phyloP scores from a whole-genome alignment of 1,140 invertebrate species.

The Neodiprion virginianus region DNA sequence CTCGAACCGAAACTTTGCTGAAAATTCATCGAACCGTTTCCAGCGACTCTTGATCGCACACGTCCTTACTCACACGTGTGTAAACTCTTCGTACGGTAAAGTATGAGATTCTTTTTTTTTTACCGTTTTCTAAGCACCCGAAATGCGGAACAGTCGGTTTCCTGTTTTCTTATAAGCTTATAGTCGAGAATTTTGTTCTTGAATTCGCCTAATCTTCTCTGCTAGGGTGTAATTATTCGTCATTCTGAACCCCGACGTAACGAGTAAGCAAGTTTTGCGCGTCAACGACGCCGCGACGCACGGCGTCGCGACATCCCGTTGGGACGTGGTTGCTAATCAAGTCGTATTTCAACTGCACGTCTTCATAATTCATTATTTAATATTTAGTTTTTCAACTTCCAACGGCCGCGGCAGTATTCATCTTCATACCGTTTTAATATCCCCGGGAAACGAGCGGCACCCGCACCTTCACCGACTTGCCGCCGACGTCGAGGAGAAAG shows the following conservation, averaged over 20 bases:
- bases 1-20: neutral
- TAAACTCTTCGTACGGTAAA: too few relatives aligned
- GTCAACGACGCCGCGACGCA: too few relatives aligned
- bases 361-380: constrained; percentile 36
- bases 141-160: too few relatives aligned
- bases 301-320: neutral
- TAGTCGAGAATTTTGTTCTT: too few relatives aligned
- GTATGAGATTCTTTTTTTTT: too few relatives aligned
- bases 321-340: constrained; percentile 19
- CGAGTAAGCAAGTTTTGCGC: too few relatives aligned
- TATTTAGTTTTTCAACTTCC: constrained; percentile 40
- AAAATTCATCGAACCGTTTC: neutral
- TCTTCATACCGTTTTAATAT: constrained; percentile 51
- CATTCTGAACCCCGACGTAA: neutral
- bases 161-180: neutral
- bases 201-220: too few relatives aligned
- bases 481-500: constrained; percentile 7
- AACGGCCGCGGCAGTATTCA: constrained; percentile 36
- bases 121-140: too few relatives aligned
- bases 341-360: constrained; percentile 30
- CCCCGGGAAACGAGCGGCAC: constrained; percentile 29
- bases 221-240: neutral
- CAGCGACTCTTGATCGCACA: neutral
- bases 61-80: too few relatives aligned
- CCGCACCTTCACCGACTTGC: constrained; percentile 23